Evolutionary conservation across 2,113 vertebrate species (phyloP).

Genomic region (Hiodon alosoides): DNA sequence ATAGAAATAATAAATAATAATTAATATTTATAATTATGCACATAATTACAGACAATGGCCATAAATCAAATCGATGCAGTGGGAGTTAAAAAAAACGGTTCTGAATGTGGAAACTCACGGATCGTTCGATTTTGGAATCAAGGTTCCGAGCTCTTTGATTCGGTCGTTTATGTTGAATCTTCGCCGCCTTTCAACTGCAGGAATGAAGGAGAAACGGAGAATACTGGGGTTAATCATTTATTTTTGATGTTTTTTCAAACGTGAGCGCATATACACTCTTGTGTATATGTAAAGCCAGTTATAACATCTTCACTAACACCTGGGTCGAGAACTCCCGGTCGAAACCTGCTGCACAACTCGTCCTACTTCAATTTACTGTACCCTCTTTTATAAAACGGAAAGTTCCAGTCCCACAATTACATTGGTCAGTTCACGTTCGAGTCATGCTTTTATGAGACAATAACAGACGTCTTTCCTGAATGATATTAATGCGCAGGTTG

Average conservation of each 20-base stretch:
- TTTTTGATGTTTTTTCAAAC: not conserved
- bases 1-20: no score
- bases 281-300: not conserved
- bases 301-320: not conserved
- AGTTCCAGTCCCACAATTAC: not conserved
- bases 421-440: not conserved
- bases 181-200: constrained; percentile 47
- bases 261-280: not conserved
- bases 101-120: constrained; percentile 35
- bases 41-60: no score
- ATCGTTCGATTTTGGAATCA: constrained; percentile 53
- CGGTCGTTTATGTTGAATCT: constrained; percentile 54
- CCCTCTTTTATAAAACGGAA: no score
- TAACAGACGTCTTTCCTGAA: no score
- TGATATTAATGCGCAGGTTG: no score
- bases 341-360: not conserved
- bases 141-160: constrained; percentile 52
- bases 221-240: not conserved
- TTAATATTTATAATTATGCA: no score
- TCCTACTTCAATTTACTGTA: not conserved
- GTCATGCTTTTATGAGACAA: no score
- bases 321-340: no score
- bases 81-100: not conserved
- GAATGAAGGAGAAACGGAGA: not conserved
- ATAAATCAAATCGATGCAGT: not conserved